Evolutionary conservation across 2,888 invertebrate species (phyloP), one percentile per base, ranked within the genome.

Genomic region (Drosophila parthenogenetica): DNA sequence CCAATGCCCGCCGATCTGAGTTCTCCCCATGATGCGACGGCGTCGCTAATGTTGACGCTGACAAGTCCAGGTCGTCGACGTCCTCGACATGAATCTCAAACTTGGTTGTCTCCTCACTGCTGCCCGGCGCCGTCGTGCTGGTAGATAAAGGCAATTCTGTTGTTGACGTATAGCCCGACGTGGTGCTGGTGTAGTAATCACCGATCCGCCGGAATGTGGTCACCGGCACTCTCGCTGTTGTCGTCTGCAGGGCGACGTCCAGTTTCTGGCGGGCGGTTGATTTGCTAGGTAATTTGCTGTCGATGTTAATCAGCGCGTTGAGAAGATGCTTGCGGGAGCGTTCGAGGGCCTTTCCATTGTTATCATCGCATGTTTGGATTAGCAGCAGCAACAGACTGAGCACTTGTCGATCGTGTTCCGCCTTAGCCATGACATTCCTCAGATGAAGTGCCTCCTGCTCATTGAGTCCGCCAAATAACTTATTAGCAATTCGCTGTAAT

Each of bases 401-500:
- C 0, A 96, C 96, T 0, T 95, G 95, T 62, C 95, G 95, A 77
- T 96, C 96, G 77, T 94, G 94, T 79, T 95, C 95, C 0, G 96
- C 96, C 89, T 96, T 95, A 87, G 95, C 95, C 96, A 97, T 97
- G 40, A 96, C 96, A 69, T 94, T 94, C 93, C 96, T 94, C 59
- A 97, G 93, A 77, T 96, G 95, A 68, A 95, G 93, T 0, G 95
- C 94, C 69, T 96, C 96, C 0, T 96, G 95, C 10, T 95, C 95
- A 83, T 97, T 96, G 69, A 96, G 93, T 16, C 94, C 95, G 1
- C 95, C 95, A 90, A 97, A 95, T 81, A 97, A 95, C 91, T 96
- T 94, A 81, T 96, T 95, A 0, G 96, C 95, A 78, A 95, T 95
- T 81, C 94, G 93, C 43, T 94, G 94, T 49, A 95, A 94, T 2